These are phyloP conservation scores for Acanthochromis polyacanthus DNA, from an alignment of 2,113 vertebrate genomes.

Conservation along the genomic window DNA sequence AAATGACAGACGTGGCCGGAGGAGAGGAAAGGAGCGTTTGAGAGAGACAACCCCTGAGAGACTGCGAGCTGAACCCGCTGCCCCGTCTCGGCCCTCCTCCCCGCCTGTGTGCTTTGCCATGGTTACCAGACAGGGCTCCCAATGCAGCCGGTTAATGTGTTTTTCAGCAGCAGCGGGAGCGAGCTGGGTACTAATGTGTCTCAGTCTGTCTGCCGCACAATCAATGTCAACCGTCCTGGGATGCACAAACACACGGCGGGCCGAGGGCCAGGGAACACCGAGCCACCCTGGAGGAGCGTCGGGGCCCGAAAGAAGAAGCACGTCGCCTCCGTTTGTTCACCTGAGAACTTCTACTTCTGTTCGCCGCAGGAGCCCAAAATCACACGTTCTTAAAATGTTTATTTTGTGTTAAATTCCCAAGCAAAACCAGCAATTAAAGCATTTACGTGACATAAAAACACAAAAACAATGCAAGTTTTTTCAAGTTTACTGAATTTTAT, in stretches of 20 bases:
- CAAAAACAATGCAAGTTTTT: conserved; percentile 9
- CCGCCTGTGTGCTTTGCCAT: conserved; percentile 79
- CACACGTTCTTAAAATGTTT: conserved; percentile 8
- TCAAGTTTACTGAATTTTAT: conserved; percentile 24
- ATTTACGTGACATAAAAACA: not conserved
- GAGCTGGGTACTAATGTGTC: conserved; percentile 84
- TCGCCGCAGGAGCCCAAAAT: not conserved
- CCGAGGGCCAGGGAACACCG: conserved; percentile 60
- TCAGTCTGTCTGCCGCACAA: conserved; percentile 81
- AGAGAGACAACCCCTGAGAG: conserved; percentile 76
- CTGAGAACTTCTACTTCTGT: conserved; percentile 16
- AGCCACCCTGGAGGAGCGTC: conserved; percentile 49
- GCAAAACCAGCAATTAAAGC: no score
- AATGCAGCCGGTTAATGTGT: conserved; percentile 83
- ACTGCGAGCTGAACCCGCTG: conserved; percentile 75
- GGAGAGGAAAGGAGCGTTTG: conserved; percentile 73
- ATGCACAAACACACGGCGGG: conserved; percentile 73
- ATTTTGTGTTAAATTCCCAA: not conserved
- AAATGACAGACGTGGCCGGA: conserved; percentile 74
- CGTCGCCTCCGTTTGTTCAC: conserved; percentile 42
- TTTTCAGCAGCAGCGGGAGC: conserved; percentile 77
- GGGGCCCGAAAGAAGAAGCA: conserved; percentile 42
- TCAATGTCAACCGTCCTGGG: conserved; percentile 82
- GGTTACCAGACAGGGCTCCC: conserved; percentile 84
- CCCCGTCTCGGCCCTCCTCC: conserved; percentile 66